These are phyloP conservation scores for Dasyprocta punctata DNA, from an alignment of 2,113 vertebrate genomes.

Conservation along the genomic window DNA sequence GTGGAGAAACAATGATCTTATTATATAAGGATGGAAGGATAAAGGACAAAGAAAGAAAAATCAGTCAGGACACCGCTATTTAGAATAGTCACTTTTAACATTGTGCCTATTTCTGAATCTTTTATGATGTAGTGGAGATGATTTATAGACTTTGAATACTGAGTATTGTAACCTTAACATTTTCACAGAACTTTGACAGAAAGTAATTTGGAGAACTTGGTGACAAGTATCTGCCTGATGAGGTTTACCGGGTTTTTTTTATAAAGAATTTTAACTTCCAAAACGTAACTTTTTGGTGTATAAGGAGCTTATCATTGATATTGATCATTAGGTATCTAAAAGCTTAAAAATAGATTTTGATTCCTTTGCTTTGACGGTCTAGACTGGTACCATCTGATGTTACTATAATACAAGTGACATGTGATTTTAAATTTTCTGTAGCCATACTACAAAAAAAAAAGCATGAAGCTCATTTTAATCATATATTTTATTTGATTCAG, in stretches of 20 bases:
- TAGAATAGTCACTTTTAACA: not conserved
- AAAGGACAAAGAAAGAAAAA: not conserved
- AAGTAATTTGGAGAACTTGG: not conserved
- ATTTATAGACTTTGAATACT: not conserved
- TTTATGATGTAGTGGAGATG: not conserved
- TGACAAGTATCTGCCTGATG: not conserved
- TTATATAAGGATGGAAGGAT: not conserved
- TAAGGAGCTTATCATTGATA: not conserved
- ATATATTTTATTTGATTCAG: not conserved
- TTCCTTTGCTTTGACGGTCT: not conserved
- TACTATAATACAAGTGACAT: not conserved
- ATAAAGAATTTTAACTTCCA: not conserved
- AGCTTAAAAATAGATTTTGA: not conserved
- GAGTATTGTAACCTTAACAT: not conserved
- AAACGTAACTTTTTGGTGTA: not conserved
- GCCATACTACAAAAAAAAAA: not conserved
- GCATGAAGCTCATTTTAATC: not conserved
- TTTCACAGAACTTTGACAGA: not conserved
- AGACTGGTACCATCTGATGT: not conserved
- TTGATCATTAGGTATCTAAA: not conserved
- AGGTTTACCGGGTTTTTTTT: not conserved
- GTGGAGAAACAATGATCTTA: not conserved
- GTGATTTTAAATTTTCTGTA: not conserved
- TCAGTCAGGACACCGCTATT: not conserved
- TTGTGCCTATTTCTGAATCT: not conserved